phyloP scores from a whole-genome alignment of 2,888 invertebrate species.

The Melanchra persicariae region DNA sequence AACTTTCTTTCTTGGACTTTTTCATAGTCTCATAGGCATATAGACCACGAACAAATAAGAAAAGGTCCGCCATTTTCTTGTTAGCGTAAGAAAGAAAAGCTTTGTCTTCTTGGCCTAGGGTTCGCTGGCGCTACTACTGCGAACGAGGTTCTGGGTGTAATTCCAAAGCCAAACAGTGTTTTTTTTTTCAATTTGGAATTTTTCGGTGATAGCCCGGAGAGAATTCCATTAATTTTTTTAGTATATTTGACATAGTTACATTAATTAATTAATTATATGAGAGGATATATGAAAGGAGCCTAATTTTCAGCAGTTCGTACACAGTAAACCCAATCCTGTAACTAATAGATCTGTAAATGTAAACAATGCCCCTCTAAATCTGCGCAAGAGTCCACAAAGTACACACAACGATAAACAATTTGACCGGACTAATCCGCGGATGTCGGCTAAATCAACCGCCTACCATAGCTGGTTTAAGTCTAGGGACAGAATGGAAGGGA shows the following conservation, averaged over 20 bases:
- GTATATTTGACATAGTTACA: too few species aligned
- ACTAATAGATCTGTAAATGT: neutral
- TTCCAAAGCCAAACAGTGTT: too few species aligned
- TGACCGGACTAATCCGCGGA: conserved; percentile 43
- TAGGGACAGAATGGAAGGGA: neutral
- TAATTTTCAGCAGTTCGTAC: neutral
- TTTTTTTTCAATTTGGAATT: neutral
- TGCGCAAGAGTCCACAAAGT: conserved; percentile 41
- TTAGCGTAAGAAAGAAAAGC: neutral
- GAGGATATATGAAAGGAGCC: too few species aligned
- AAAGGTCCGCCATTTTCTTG: too few species aligned
- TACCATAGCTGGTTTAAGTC: conserved; percentile 20
- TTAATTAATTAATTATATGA: too few species aligned
- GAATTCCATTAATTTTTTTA: too few species aligned
- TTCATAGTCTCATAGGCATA: too few species aligned
- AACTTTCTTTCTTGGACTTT: neutral
- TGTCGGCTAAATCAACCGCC: conserved; percentile 40
- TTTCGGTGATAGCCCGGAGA: neutral
- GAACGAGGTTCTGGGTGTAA: neutral
- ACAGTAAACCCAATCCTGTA: neutral
- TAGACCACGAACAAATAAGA: too few species aligned
- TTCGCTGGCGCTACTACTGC: neutral
- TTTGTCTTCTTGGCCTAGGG: neutral
- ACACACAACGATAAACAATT: conserved; percentile 42
- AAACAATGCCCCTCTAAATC: conserved; percentile 17